Base-by-base conservation (phyloP, 2,888 invertebrate species). In the Pseudococcus jackbeardsleyi region DNA sequence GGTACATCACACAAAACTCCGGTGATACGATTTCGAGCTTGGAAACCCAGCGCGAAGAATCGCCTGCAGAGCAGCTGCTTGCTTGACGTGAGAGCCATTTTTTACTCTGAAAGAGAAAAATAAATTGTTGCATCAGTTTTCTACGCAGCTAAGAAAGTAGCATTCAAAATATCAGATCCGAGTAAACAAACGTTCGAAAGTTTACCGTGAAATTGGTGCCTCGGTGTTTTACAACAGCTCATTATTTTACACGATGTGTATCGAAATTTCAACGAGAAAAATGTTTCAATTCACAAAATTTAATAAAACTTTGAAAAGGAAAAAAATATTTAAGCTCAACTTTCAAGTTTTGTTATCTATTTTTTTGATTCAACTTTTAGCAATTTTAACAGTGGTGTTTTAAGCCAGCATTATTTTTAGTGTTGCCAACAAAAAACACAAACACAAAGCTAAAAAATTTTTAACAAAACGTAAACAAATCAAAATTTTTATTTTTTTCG, bases 61-160 rank as follows among this genome's bases (percentile, higher is more conserved):
- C 72, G 0, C 33, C 39, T n/a, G 33, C 26, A 33, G 17, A 72
- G 17, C 17, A 72, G 15, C 12, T 72, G 26, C 46, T 46, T 82
- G 12, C 79, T 82, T 42, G 79, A 82, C 12, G 19, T 46, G 11
- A 46, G 46, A 7, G 79, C 46, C 79, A 82, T 82, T 46, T 82
- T 72, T 82, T 19, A 82, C 33, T 6, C 4, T 68, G 22, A 68
- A 11, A 68, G 19, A 33, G 8, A 72, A 72, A 22, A 33, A 33
- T 33, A 33, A 22, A 64, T 22, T 22, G 64, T 64, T 64, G 64
- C 64, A 64, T 64, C 64, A 64, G 19, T 64, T 64, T 22, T 11
- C 22, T 22, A 22, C 12, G 19, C 64, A 22, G 9, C 64, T 1
- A 54, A 54, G 6, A 54, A n/a, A 2, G 12, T 8, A 12, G 11